Evolutionary conservation across 2,888 invertebrate species (phyloP).

Genomic region (Caenorhabditis plicata): DNA sequence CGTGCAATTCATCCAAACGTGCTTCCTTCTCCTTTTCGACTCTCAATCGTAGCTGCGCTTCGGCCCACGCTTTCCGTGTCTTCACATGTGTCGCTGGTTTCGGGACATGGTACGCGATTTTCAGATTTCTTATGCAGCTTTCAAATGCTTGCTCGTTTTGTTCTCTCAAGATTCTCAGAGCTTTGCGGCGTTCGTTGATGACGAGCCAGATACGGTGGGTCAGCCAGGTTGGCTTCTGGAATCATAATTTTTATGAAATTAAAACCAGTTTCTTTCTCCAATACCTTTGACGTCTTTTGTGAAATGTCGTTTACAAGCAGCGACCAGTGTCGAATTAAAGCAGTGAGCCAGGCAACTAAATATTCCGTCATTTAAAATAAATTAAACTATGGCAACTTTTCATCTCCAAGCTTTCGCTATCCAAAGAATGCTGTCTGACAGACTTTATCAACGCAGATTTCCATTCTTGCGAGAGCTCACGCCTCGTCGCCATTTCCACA

Average conservation of each 20-base stretch:
- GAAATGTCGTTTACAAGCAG: conserved; percentile 57
- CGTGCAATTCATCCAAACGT: conserved; percentile 49
- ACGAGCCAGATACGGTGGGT: conserved; percentile 54
- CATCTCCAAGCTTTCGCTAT: conserved; percentile 51
- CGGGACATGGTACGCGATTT: conserved; percentile 61
- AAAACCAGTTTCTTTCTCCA: not conserved
- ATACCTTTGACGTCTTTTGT: conserved; percentile 43
- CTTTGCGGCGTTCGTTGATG: conserved; percentile 53
- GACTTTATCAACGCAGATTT: conserved; percentile 51
- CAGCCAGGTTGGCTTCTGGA: conserved; percentile 57
- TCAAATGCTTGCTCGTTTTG: conserved; percentile 49
- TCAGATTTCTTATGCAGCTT: conserved; percentile 44
- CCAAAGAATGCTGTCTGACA: conserved; percentile 54
- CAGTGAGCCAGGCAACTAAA: conserved; percentile 61
- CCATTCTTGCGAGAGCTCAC: conserved; percentile 57
- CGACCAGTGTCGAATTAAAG: conserved; percentile 62
- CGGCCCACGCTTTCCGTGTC: conserved; percentile 60
- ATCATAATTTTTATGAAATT: not conserved
- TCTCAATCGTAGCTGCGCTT: conserved; percentile 50
- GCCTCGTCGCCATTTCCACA: conserved; percentile 55
- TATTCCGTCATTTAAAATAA: not conserved
- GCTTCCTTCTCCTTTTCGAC: conserved; percentile 61
- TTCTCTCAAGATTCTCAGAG: conserved; percentile 48
- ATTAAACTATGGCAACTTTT: conserved; percentile 39
- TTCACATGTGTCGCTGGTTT: conserved; percentile 55